Conservation (phyloP, 1,140 invertebrate species). For the Triops longicaudatus region DNA sequence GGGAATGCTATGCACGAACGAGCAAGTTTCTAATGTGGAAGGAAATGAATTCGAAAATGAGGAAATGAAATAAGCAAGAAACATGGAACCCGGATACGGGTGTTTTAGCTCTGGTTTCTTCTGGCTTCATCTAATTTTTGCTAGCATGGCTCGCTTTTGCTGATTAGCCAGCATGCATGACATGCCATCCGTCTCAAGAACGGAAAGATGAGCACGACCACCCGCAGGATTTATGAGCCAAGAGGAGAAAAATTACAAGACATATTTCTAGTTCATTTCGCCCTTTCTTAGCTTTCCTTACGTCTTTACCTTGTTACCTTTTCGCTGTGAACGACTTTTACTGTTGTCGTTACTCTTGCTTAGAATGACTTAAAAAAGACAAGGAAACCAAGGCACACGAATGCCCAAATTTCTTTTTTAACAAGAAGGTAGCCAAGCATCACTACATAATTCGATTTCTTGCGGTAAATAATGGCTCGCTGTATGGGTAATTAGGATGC, state of each 20-base stretch:
- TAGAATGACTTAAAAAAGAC: neutral
- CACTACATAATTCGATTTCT: no score
- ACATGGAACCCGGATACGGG: neutral
- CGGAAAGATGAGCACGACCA: constrained; percentile 1
- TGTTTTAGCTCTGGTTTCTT: neutral
- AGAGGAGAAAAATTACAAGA: neutral
- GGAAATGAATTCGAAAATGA: no score
- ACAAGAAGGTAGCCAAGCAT: no score
- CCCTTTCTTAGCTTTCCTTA: neutral
- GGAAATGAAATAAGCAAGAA: neutral
- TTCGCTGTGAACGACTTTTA: neutral
- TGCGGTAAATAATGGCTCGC: no score
- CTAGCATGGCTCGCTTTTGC: neutral
- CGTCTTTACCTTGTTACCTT: neutral
- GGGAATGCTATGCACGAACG: neutral
- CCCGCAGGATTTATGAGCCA: neutral
- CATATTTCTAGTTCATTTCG: neutral
- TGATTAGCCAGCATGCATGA: neutral
- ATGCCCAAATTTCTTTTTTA: neutral
- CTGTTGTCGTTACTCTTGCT: neutral
- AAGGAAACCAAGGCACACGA: neutral
- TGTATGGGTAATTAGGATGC: no score
- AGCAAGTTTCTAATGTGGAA: no score
- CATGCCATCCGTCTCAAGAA: neutral
- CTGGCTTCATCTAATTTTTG: constrained; percentile 3